Evolutionary conservation across 2,113 vertebrate genomes (phyloP).

Genomic region (Mormyrus iriodes): DNA sequence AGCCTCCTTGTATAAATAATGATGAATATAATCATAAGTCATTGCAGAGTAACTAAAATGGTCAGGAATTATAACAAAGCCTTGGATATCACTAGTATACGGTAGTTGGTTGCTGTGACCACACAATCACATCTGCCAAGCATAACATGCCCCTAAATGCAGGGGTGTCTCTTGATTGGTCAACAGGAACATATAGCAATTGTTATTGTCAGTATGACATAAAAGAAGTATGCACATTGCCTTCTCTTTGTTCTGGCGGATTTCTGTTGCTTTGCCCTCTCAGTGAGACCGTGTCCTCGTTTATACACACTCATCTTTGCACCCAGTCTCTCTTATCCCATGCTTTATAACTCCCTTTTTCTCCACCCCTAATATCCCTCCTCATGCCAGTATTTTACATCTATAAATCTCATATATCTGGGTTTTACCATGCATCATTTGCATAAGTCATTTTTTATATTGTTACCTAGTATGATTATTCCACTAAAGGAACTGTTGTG

Average conservation of each 20-base stretch:
- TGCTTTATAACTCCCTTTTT: not conserved
- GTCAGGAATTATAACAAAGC: not conserved
- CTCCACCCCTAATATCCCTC: not conserved
- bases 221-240: not conserved
- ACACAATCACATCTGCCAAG: not conserved
- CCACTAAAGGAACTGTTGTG: not conserved
- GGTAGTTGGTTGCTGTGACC: not conserved
- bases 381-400: not conserved
- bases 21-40: not conserved
- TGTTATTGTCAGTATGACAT: not conserved
- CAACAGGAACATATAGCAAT: not conserved
- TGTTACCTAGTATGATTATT: not conserved
- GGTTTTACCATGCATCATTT: not conserved
- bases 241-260: not conserved
- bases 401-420: not conserved
- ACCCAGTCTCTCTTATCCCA: not conserved
- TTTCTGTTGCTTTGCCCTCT: not conserved
- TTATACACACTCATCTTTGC: not conserved
- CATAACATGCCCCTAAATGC: not conserved
- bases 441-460: constrained; percentile 1
- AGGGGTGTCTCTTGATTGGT: not conserved
- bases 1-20: not conserved
- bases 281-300: not conserved
- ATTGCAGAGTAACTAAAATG: not conserved
- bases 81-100: not conserved